phyloP scores from a whole-genome alignment of 2,113 vertebrate species.

The Scopus umbretta region DNA sequence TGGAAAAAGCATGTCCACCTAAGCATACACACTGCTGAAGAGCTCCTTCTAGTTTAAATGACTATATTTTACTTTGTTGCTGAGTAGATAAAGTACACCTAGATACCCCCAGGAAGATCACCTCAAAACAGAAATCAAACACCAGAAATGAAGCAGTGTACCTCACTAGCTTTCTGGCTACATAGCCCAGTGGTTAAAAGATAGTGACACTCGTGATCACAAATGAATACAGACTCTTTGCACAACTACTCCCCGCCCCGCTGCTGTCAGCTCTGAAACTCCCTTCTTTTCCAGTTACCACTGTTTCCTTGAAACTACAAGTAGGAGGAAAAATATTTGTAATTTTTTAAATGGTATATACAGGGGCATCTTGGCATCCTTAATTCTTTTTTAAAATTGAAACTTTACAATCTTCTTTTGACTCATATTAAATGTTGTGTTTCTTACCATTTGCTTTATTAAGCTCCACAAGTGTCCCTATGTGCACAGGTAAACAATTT shows the following conservation, averaged over 20 bases:
- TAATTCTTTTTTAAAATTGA: background rate
- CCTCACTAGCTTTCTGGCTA: background rate
- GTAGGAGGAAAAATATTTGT: background rate
- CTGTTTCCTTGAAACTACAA: background rate
- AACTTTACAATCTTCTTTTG: background rate
- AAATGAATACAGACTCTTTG: background rate
- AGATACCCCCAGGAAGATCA: background rate
- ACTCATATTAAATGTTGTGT: background rate
- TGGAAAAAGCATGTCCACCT: background rate
- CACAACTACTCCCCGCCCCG: background rate
- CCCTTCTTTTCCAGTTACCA: background rate
- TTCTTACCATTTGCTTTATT: constrained; percentile 95
- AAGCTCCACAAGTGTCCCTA: constrained; percentile 95
- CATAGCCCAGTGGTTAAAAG: background rate
- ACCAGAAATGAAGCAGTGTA: background rate
- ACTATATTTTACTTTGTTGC: background rate
- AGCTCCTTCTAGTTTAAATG: background rate
- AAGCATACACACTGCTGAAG: background rate
- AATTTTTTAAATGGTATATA: background rate
- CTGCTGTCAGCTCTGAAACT: background rate
- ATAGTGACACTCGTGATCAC: background rate
- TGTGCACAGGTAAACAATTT: constrained; percentile 96
- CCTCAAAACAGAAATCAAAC: background rate
- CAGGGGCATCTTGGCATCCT: background rate
- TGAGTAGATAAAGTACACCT: background rate